Conservation (phyloP, 1,140 invertebrate genomes). For the Panonychus citri region DNA sequence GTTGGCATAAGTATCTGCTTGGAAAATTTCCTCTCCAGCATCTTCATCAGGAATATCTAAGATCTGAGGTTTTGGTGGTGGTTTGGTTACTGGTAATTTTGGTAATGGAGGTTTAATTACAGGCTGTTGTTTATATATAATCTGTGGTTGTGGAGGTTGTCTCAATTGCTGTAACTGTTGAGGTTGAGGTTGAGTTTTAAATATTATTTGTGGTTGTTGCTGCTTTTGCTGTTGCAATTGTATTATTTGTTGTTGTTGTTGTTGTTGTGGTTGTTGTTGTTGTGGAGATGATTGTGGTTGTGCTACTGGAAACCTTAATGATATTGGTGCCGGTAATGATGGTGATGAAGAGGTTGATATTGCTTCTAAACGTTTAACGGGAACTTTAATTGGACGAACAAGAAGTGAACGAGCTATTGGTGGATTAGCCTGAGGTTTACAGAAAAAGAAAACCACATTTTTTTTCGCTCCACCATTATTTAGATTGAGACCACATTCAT, state of each 20-base stretch:
- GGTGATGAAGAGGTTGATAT: not conserved
- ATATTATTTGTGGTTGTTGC: no score
- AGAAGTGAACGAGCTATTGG: slow-evolving; percentile 3
- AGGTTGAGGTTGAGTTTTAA: no score
- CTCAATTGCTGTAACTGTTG: no score
- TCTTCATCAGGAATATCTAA: slow-evolving; percentile 22
- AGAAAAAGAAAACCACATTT: not conserved
- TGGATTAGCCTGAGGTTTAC: not conserved
- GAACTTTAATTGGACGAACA: no score
- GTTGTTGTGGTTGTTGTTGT: no score
- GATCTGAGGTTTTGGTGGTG: not conserved
- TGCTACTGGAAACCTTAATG: not conserved
- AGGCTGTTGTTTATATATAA: no score
- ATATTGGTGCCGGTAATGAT: slow-evolving; percentile 1
- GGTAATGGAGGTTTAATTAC: not conserved
- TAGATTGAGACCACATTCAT: slow-evolving; percentile 19
- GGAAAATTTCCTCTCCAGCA: slow-evolving; percentile 80
- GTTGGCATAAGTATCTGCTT: slow-evolving; percentile 90
- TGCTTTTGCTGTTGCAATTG: no score
- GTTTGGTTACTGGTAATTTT: not conserved
- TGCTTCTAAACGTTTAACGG: no score
- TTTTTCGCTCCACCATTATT: not conserved
- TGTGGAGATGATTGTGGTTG: not conserved
- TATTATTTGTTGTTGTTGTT: not conserved
- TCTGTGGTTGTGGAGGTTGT: no score